These are phyloP conservation scores for Akabosia matsudoensis DNA, from an alignment of 1,140 invertebrate species.

Conservation along the genomic window DNA sequence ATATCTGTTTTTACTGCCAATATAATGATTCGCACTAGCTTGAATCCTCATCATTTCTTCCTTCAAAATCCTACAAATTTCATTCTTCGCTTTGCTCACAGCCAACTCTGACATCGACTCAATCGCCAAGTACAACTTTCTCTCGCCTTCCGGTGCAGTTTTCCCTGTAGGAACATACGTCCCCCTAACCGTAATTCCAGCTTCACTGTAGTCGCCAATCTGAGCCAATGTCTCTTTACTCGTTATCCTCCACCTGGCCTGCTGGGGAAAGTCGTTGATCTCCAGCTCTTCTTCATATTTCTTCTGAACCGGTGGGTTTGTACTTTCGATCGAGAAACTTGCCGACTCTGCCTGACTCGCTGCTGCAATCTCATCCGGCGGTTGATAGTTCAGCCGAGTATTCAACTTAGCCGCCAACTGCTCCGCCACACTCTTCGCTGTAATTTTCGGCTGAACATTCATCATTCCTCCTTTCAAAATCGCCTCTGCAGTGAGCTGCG, in stretches of 20 bases:
- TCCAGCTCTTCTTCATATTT: constrained; percentile 99
- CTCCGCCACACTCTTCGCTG: constrained; percentile 87
- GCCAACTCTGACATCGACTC: constrained; percentile 96
- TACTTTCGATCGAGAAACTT: constrained; percentile 44
- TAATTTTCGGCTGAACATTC: constrained; percentile 69
- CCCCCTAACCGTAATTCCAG: constrained; percentile 96
- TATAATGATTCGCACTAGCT: constrained; percentile 77
- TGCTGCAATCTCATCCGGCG: constrained; percentile 70
- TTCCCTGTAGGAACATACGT: constrained; percentile 92
- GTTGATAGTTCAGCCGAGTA: constrained; percentile 94
- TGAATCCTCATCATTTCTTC: constrained; percentile 94
- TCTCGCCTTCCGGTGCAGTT: constrained; percentile 80
- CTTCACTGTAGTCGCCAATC: constrained; percentile 98
- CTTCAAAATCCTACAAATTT: constrained; percentile 96
- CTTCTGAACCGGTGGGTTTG: constrained; percentile 46
- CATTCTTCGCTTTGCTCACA: constrained; percentile 95
- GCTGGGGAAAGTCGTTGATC: constrained; percentile 99
- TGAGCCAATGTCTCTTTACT: constrained; percentile 97
- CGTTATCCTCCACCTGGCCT: constrained; percentile 95
- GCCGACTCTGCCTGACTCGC: constrained; percentile 42
- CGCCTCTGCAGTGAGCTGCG: constrained; percentile 84
- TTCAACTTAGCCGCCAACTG: constrained; percentile 94
- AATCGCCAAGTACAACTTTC: constrained; percentile 97
- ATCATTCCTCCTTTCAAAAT: constrained; percentile 76
- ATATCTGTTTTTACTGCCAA: constrained; percentile 85